Base-by-base conservation (phyloP, 2,113 vertebrate species). In the Amphiprion ocellaris region DNA sequence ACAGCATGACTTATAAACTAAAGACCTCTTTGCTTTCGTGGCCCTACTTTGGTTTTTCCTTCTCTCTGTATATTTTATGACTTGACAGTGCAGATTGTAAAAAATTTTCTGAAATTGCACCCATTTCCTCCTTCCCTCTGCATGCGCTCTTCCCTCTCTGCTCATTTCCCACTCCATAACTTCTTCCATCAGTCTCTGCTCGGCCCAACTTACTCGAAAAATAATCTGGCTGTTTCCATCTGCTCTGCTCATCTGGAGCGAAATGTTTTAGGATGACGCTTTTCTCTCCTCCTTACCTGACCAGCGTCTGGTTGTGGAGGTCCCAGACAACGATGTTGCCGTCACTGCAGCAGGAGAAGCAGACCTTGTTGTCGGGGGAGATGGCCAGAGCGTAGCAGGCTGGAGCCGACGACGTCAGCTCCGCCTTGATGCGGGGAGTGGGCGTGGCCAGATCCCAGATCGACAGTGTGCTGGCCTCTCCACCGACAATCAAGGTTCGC, bases 321-420 rank as follows among this genome's bases (percentile, higher is more conserved):
- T 96, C 96, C 96, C 96, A 96, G 56, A 96, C 96, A 10, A 95
- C 95, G 24, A 96, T 96, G 92, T 96, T 97, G 54, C 96, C 96
- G 0, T 96, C 96, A 1, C 95, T 96, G 94, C 96, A 97, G 94
- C 96, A 97, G 79, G 96, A 97, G 90, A 97, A 97, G 94, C 96
- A 96, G 84, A 97, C 96, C 79, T 96, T 97, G 93, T 96, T 96
- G 30, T 97, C 96, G 0, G 96, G 96, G 80, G 96, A 96, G 91
- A 96, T 96, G 88, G 96, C 96, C 89, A 96, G 91, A 16, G 96
- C 96, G 1, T 96, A 97, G 93, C 96, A 97, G 82, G 96, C 96
- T 0, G 96, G 96, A 3, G 96, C 96, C 0, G 96, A 96, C 17
- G 96, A 96, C 37, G 96, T 96, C 77, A 96, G 93, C 91, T 96